These are phyloP conservation scores for Pterocles gutturalis DNA, from an alignment of 2,113 vertebrate species.

Conservation along the genomic window DNA sequence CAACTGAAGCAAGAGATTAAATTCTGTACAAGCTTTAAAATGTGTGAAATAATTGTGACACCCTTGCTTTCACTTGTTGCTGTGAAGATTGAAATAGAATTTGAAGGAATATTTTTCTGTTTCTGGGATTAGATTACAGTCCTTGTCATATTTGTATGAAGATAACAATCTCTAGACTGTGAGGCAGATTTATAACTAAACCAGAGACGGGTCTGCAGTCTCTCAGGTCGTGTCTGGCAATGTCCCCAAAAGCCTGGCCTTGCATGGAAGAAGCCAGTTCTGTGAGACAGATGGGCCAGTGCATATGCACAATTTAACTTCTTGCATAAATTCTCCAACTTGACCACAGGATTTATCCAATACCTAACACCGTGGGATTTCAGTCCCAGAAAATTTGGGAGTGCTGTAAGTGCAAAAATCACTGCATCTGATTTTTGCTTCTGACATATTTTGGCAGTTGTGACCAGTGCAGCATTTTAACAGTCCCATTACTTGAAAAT, in stretches of 20 bases:
- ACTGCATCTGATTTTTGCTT: not conserved
- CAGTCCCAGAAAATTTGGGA: not conserved
- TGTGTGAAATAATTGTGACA: not conserved
- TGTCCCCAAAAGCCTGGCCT: not conserved
- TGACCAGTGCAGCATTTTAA: not conserved
- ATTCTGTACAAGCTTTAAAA: conserved; percentile 38
- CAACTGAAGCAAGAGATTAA: conserved; percentile 44
- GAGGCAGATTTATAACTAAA: not conserved
- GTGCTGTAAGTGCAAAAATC: not conserved
- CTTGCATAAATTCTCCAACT: not conserved
- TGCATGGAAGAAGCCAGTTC: not conserved
- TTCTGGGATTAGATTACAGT: not conserved
- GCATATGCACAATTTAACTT: not conserved
- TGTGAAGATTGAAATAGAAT: not conserved
- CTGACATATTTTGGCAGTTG: not conserved
- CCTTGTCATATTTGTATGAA: not conserved
- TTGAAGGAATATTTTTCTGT: not conserved
- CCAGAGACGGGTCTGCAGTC: not conserved
- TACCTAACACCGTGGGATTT: not conserved
- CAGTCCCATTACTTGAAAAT: not conserved
- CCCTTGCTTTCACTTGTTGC: not conserved
- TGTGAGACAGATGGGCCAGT: not conserved
- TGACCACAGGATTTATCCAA: not conserved
- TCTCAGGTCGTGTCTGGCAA: not conserved
- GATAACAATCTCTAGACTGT: not conserved